phyloP scores from a whole-genome alignment of 2,113 vertebrate species.

The Poecile atricapillus region DNA sequence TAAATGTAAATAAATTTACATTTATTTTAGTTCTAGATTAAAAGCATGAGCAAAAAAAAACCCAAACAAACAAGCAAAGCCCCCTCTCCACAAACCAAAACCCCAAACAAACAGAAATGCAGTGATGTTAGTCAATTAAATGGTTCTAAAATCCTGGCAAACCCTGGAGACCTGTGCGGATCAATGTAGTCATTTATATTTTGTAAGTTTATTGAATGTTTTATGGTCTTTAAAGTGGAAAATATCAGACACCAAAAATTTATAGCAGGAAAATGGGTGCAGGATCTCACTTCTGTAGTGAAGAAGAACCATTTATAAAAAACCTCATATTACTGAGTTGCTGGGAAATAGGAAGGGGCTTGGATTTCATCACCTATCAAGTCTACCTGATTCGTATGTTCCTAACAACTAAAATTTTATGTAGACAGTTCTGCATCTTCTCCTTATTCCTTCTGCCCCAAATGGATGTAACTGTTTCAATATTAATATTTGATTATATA shows the following conservation, averaged over 20 bases:
- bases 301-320: neutral
- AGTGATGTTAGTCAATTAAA: neutral
- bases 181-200: neutral
- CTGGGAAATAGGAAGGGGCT: neutral
- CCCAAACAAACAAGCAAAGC: neutral
- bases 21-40: neutral
- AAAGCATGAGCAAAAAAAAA: neutral
- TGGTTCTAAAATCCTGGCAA: neutral
- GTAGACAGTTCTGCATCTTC: neutral
- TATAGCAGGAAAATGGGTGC: neutral
- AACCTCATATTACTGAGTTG: fast-evolving
- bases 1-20: too few relatives aligned
- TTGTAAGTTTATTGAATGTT: neutral
- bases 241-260: neutral
- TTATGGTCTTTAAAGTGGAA: neutral
- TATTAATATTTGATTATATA: neutral
- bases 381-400: neutral
- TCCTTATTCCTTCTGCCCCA: neutral
- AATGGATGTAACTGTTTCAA: neutral
- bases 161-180: neutral
- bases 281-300: neutral
- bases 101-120: neutral
- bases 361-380: neutral
- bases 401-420: neutral
- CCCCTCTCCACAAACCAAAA: neutral